Conservation (phyloP, 2,113 vertebrate genomes). For the Clupea harengus region DNA sequence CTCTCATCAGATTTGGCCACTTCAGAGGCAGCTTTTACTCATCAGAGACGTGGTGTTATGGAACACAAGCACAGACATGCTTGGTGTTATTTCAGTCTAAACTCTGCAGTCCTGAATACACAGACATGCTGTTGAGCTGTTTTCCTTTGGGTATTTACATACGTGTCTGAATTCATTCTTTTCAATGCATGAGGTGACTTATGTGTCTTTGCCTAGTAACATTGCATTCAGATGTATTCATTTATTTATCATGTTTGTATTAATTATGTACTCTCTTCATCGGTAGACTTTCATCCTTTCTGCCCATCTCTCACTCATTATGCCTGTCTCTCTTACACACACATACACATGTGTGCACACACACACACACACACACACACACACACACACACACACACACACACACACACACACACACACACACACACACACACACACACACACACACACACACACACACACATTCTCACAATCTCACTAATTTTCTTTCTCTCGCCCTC, state of each 20-base stretch:
- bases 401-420: background rate
- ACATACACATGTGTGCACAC: too few species aligned
- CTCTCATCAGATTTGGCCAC: background rate
- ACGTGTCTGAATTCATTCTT: background rate
- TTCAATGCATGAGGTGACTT: background rate
- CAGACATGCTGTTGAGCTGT: background rate
- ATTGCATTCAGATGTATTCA: background rate
- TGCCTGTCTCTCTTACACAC: background rate
- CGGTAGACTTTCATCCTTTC: background rate
- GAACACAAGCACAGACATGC: background rate
- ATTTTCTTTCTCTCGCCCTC: constrained; percentile 7
- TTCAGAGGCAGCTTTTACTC: background rate
- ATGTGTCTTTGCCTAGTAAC: background rate
- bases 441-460: background rate
- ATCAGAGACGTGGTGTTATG: background rate
- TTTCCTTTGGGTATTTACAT: background rate
- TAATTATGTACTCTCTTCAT: background rate
- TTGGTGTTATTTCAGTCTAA: background rate
- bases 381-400: background rate
- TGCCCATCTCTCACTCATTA: background rate
- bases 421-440: background rate
- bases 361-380: background rate
- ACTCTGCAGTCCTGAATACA: background rate
- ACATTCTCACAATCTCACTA: background rate
- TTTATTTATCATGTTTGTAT: background rate